Percentiles rank a stretch among this genome's conserved stretches.
phyloP scores from a whole-genome alignment of 1,140 invertebrate species.

The Ceratosolen solmsi region DNA sequence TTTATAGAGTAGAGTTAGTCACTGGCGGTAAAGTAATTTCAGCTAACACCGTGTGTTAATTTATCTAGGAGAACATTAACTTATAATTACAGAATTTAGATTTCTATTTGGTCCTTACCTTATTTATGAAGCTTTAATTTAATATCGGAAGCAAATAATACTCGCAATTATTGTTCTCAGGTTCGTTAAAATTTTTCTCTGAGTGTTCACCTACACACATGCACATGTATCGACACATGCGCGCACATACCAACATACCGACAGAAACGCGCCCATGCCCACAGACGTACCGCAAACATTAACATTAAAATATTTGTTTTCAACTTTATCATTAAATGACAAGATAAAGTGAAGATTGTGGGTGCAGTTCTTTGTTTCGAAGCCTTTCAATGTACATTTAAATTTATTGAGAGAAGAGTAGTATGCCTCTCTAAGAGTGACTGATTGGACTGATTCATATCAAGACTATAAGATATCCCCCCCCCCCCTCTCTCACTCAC shows the following conservation, averaged over 20 bases:
- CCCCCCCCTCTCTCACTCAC: background rate
- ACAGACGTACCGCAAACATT: background rate
- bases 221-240: too few species aligned
- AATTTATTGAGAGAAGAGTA: background rate
- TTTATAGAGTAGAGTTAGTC: background rate
- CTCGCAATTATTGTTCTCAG: background rate
- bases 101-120: background rate
- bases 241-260: background rate
- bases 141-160: background rate
- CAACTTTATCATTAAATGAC: background rate
- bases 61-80: background rate
- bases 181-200: background rate
- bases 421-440: background rate
- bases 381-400: conserved; percentile 32
- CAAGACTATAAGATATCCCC: background rate
- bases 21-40: background rate
- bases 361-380: background rate
- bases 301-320: conserved; percentile 18
- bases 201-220: background rate
- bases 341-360: conserved; percentile 15
- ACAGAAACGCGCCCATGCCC: background rate
- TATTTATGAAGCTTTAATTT: background rate
- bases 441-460: conserved; percentile 11
- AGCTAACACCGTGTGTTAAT: background rate
- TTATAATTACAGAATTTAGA: background rate